Percentiles rank a stretch among this genome's conserved stretches.
Evolutionary conservation across 2,888 invertebrate species (phyloP).

Genomic region (Acholoe squamosa): DNA sequence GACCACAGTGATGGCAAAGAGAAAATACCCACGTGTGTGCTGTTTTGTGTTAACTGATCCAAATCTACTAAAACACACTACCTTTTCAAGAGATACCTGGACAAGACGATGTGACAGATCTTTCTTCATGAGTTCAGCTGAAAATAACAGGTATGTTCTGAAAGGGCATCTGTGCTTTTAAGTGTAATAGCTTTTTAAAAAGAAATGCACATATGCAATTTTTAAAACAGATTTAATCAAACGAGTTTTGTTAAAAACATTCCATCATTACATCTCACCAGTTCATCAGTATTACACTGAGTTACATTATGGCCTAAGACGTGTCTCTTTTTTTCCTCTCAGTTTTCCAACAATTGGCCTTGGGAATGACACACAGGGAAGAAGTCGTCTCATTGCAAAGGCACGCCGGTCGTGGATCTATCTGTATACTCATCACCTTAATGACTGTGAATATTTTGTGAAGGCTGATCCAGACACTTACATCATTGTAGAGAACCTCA

Average conservation of each 20-base stretch:
- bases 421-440: constrained; percentile 61
- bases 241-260: too few relatives aligned
- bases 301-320: too few relatives aligned
- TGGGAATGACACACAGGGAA: constrained; percentile 62
- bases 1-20: too few relatives aligned
- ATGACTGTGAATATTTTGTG: constrained; percentile 67
- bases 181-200: too few relatives aligned
- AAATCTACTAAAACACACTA: constrained; percentile 53
- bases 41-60: constrained; percentile 63
- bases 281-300: too few relatives aligned
- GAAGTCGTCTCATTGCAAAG: constrained; percentile 66
- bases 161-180: too few relatives aligned
- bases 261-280: too few relatives aligned
- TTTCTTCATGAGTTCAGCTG: constrained; percentile 68
- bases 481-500: constrained; percentile 64
- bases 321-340: neutral
- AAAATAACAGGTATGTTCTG: constrained; percentile 1
- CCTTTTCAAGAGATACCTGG: constrained; percentile 67
- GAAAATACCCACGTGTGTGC: too few relatives aligned
- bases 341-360: constrained; percentile 68
- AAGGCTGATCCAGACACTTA: constrained; percentile 70
- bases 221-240: too few relatives aligned
- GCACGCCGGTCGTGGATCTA: constrained; percentile 68
- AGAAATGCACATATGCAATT: too few relatives aligned
- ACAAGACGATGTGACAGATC: constrained; percentile 67